A percentile compares a stretch with the other conserved stretches of the same genome.
Conservation (phyloP, 2,113 vertebrate species). For the Paradoxurus hermaphroditus region DNA sequence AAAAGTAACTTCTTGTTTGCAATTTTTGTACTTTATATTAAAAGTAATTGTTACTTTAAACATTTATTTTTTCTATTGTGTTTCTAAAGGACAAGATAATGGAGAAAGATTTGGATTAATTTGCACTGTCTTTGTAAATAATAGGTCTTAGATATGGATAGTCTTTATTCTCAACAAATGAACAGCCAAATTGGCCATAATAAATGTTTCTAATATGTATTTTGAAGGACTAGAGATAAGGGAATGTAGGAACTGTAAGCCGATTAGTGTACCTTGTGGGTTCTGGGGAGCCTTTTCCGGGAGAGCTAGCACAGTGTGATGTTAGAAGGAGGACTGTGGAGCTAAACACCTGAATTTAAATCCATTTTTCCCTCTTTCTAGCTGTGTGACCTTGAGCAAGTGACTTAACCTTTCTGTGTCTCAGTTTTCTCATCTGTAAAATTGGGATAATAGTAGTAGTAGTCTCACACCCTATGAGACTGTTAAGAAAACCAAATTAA, state of each 20-base stretch:
- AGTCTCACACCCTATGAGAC: background rate
- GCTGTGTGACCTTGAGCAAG: background rate
- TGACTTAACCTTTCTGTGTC: background rate
- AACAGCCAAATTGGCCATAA: background rate
- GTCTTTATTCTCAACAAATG: background rate
- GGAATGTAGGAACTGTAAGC: background rate
- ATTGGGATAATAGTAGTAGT: background rate
- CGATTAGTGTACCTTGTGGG: fast-evolving
- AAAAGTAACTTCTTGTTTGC: background rate
- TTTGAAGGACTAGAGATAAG: background rate
- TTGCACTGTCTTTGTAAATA: background rate
- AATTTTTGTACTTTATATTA: background rate
- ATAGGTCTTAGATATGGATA: background rate
- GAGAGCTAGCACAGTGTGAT: background rate
- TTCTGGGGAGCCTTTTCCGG: background rate
- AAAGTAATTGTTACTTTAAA: background rate
- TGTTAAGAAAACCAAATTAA: background rate
- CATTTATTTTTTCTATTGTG: background rate
- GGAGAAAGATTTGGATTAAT: background rate
- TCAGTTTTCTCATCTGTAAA: background rate
- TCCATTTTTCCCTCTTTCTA: background rate
- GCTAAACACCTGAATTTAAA: background rate
- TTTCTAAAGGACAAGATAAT: background rate
- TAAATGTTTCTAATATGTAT: background rate
- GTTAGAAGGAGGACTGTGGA: background rate